Evolutionary conservation across 2,113 vertebrate genomes (phyloP).

Genomic region (Sinosuthora webbiana): DNA sequence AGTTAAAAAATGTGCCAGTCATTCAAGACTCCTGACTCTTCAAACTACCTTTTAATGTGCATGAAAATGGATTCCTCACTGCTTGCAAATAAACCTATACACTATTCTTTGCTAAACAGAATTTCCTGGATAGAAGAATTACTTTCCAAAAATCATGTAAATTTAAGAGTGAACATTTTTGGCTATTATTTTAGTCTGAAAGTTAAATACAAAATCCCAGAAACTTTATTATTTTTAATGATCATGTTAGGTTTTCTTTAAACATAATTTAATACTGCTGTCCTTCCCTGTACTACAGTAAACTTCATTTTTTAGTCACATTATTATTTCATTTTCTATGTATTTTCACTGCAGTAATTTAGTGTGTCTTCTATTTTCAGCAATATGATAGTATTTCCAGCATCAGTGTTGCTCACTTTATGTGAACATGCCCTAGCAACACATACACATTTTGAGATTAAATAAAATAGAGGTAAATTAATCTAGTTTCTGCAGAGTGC

Average conservation of each 20-base stretch:
- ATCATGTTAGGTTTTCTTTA: not conserved
- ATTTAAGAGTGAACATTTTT: not conserved
- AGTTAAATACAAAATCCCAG: not conserved
- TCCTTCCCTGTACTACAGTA: not conserved
- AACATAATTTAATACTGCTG: not conserved
- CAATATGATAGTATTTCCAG: not conserved
- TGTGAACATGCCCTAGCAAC: not conserved
- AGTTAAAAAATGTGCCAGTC: conserved; percentile 32
- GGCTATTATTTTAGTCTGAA: not conserved
- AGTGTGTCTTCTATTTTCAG: not conserved
- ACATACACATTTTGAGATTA: not conserved
- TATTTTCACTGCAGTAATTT: not conserved
- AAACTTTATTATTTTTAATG: not conserved
- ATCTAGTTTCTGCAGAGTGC: not conserved
- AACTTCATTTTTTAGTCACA: not conserved
- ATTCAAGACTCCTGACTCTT: not conserved
- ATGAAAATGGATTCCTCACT: not conserved
- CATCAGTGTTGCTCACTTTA: not conserved
- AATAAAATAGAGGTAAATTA: not conserved
- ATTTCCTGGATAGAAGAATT: not conserved
- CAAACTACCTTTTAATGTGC: not conserved
- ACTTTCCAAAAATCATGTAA: not conserved
- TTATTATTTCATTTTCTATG: not conserved
- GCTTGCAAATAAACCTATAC: not conserved
- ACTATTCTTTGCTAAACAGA: not conserved